Percentiles rank a stretch among this genome's conserved stretches.
Conservation (phyloP, 2,797 vertebrate genomes). For the Taeniopygia guttata region DNA sequence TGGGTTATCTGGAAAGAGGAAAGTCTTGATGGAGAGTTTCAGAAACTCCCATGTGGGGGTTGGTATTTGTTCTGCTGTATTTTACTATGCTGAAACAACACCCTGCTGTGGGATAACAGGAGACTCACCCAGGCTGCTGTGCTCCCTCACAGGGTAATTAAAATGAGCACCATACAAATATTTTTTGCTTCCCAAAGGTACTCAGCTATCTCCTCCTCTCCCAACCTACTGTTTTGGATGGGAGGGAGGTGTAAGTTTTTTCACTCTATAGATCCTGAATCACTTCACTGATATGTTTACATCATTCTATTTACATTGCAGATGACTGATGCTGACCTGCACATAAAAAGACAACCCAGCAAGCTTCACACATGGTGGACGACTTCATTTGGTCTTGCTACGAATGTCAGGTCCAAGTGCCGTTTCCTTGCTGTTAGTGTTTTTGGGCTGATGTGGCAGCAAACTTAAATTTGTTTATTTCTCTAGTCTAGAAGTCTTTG, state of each 20-base stretch:
- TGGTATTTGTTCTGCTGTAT: background rate
- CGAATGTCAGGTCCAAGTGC: background rate
- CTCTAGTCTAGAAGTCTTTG: background rate
- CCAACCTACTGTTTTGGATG: background rate
- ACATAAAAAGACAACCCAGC: accelerated
- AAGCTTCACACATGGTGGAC: background rate
- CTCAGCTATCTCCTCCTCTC: background rate
- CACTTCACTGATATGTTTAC: background rate
- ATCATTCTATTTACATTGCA: background rate
- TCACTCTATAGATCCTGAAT: background rate
- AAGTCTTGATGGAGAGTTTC: background rate
- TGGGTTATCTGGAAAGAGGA: background rate
- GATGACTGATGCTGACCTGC: background rate
- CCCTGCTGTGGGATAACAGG: accelerated
- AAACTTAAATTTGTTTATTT: background rate
- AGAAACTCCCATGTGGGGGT: background rate
- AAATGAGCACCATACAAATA: background rate
- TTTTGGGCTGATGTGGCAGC: background rate
- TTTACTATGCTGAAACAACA: background rate
- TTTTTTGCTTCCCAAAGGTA: background rate
- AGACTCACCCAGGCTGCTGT: background rate
- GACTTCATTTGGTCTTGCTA: background rate
- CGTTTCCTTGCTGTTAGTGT: background rate
- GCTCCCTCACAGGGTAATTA: background rate
- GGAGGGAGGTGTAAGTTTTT: background rate